Evolutionary conservation across 2,797 vertebrate genomes (phyloP), one percentile per base, ranked within the genome.

Genomic region (Phoxinus dragarum): DNA sequence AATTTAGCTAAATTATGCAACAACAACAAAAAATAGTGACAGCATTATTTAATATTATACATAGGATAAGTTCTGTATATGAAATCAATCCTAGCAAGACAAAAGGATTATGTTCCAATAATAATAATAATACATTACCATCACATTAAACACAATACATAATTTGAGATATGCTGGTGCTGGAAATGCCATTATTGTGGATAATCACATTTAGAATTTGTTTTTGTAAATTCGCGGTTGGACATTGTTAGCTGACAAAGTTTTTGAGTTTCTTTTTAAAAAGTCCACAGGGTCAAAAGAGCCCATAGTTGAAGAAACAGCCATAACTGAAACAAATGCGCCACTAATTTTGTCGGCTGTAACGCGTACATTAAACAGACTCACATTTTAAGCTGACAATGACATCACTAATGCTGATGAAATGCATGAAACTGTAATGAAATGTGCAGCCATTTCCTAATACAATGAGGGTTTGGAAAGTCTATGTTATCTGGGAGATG

Each of bases 381-480:
- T 64, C 61, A 80, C 82, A 54, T 56, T 81, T 78, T 67, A 78
- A 21, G n/a, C 74, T 47, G 80, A 66, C 78, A 77, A 42, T 40
- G 77, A 67, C 75, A 38, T 85, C 73, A 42, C 80, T 73, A 82
- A 84, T 87, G 67, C 74, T 59, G 75, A 82, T 85, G 66, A 86
- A 85, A 80, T 76, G 75, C 69, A 83, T 87, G 81, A 91, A 76
- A 76, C 78, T 67, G 86, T 90, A 87, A 91, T 91, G 84, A 88
- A 89, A 92, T 89, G 80, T 86, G 85, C 91, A 89, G 88, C 69
- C 69, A 80, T 90, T 89, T 89, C 79, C 84, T 86, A 76, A 81
- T 76, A 84, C 78, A 59, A 84, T 88, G 74, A 79, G 74, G 82
- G 69, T 90, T 87, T 73, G 84, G 86, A 91, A 88, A 54, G 92